Evolutionary conservation across 2,797 vertebrate genomes (phyloP), one percentile per base, ranked within the genome.

Genomic region (Anas georgica): DNA sequence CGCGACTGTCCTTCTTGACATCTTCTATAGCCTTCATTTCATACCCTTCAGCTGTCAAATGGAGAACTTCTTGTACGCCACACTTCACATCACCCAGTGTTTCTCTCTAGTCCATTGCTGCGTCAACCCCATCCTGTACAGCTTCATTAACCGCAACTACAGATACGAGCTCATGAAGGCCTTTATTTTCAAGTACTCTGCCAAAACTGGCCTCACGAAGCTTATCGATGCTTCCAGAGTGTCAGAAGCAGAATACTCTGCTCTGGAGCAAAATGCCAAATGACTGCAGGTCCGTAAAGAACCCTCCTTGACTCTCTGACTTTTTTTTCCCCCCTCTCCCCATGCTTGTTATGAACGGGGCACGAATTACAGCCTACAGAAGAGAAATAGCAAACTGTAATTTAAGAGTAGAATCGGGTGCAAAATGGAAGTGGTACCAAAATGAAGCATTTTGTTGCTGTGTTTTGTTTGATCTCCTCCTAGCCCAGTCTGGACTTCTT

Each of bases 131-230:
- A 98, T 99, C 88, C 98, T 99, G 50, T 99, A 99, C 95, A 99
- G 99, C 97, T 99, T 99, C 97, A 98, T 99, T 95, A 98, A 98
- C 97, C 98, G 98, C 91, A 99, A 99, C 98, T 99, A 99, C 97
- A 98, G 99, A 96, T 99, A 99, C 1, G 99, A 99, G 98, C 98
- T 99, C 93, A 99, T 99, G 99, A 99, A 99, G 94, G 99, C 99
- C 63, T 99, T 99, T 95, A 99, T 99, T 97, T 99, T 99, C 91
- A 99, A 99, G 97, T 99, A 99, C 97, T 99, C 99, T 3, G 99
- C 98, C 55, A 98, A 99, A 88, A 99, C 99, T 0, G 99, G 99
- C 31, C 98, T 99, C 95, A 98, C 99, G 3, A 99, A 98, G 86
- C 99, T 99, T 92, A 99, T 99, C 0, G 99, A 99, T 1, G 97